These are phyloP conservation scores for Muntiacus muntjak DNA, from an alignment of 2,113 vertebrate genomes.

Conservation along the genomic window DNA sequence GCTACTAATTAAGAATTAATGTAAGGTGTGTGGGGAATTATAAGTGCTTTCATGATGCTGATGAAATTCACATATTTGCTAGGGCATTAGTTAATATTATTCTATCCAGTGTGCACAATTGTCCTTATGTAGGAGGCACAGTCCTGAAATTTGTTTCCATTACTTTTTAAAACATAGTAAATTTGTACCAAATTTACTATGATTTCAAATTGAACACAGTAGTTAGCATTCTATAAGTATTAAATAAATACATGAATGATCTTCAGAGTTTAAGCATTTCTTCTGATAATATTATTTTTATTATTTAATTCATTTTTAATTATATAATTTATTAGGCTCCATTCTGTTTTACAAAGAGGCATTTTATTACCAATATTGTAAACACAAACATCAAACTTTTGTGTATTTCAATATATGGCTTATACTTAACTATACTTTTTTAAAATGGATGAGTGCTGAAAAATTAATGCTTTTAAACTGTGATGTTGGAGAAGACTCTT, in stretches of 20 bases:
- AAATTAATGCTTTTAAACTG: no score
- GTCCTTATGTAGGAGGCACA: not conserved
- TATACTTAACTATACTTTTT: not conserved
- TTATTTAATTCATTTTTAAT: not conserved
- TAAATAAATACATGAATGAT: not conserved
- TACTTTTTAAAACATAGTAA: not conserved
- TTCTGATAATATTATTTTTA: not conserved
- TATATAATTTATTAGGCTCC: not conserved
- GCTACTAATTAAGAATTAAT: slow-evolving; percentile 59
- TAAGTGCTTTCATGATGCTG: slow-evolving; percentile 35
- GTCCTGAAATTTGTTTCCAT: not conserved
- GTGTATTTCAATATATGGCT: not conserved
- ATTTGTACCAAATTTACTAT: not conserved
- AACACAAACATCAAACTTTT: not conserved
- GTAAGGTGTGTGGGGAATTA: not conserved
- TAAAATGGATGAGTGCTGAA: rapidly evolving
- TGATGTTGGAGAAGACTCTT: no score
- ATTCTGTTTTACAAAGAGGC: not conserved
- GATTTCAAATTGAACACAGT: not conserved
- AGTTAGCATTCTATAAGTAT: not conserved
- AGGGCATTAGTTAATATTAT: slow-evolving; percentile 25
- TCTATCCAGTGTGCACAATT: not conserved
- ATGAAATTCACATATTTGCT: slow-evolving; percentile 23
- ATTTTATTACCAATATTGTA: not conserved
- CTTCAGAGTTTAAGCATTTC: not conserved